Base-by-base conservation (phyloP, 2,888 invertebrate species). In the Odiellus spinosus region DNA sequence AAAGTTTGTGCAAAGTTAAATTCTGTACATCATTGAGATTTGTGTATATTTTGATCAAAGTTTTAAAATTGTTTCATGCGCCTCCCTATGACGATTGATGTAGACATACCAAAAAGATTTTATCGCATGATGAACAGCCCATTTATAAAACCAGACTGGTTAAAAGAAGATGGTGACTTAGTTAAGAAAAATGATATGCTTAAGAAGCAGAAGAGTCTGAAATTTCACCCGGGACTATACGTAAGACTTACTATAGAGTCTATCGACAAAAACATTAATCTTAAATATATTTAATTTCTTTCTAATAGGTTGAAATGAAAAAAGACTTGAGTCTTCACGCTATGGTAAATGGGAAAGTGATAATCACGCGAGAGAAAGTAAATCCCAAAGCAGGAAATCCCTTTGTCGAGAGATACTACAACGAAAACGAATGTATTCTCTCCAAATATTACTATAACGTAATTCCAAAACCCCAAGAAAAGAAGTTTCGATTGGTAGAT, bases 221-320 rank as follows among this genome's bases (percentile, higher is more conserved):
- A 46, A 12, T 51, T 51, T 20, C 51, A 48, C 34, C 51, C 51
- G 18, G 51, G 51, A n/a, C 36, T 51, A 11, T 48, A 51, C 40
- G 51, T 51, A 45, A 46, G 48, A 20, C 15, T 5, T 40, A 14
- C n/a, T n/a, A 35, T 14, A n/a, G 12, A 35, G 3, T 35, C 3
- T 35, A 35, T 35, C 12, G 34, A 10, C n/a, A 33, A 11, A 12
- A 35, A 14, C n/a, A 12, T 35, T 15, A 3, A 38, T 38, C 14
- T 1, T 38, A 3, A 18, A 38, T 18, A 12, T 14, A 38, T 38
- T 8, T 38, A 38, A 17, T n/a, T 39, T 33, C 11, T 19, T 33
- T 21, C 21, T 18, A 42, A 11, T 15, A 51, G 51, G 51, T 51
- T 5, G 10, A 6, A 1, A 45, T 51, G 3, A 40, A 39, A 15